These are phyloP conservation scores for Sesia bembeciformis DNA, from an alignment of 2,888 invertebrate species.

Conservation along the genomic window DNA sequence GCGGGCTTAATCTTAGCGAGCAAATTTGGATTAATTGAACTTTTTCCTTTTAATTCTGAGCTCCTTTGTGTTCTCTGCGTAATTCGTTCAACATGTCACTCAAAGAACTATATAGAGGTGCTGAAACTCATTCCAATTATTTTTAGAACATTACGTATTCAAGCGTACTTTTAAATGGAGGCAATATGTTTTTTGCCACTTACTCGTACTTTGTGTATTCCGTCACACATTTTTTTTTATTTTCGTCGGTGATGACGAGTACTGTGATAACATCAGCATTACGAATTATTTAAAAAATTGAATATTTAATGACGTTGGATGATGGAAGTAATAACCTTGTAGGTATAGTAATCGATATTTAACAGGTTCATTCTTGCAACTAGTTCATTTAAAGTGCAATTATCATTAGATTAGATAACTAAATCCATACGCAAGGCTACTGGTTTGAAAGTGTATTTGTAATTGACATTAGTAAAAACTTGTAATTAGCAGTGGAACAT, in stretches of 20 bases:
- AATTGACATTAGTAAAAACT: too few species aligned
- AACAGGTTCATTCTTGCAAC: not conserved
- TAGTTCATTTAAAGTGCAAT: constrained; percentile 15
- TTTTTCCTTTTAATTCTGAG: constrained; percentile 55
- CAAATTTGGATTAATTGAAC: constrained; percentile 74
- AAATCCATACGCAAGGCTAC: constrained; percentile 3
- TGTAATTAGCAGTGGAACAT: too few species aligned
- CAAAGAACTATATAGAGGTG: constrained; percentile 38
- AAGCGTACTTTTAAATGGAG: not conserved
- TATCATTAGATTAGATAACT: constrained; percentile 31
- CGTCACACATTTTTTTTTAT: too few species aligned
- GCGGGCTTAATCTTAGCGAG: constrained; percentile 62
- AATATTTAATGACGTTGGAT: not conserved
- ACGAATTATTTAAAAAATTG: not conserved
- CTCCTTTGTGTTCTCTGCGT: constrained; percentile 53
- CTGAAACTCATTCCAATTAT: constrained; percentile 8
- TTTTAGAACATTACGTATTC: too few species aligned
- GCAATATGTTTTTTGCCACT: too few species aligned
- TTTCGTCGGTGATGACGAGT: too few species aligned
- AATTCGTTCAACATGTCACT: constrained; percentile 57
- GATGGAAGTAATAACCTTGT: not conserved
- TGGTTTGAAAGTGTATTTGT: constrained; percentile 1
- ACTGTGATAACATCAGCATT: too few species aligned
- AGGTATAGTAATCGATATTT: not conserved
- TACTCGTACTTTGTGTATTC: too few species aligned